Evolutionary conservation across 2,113 vertebrate species (phyloP).

Genomic region (Microcebus tavaratra): DNA sequence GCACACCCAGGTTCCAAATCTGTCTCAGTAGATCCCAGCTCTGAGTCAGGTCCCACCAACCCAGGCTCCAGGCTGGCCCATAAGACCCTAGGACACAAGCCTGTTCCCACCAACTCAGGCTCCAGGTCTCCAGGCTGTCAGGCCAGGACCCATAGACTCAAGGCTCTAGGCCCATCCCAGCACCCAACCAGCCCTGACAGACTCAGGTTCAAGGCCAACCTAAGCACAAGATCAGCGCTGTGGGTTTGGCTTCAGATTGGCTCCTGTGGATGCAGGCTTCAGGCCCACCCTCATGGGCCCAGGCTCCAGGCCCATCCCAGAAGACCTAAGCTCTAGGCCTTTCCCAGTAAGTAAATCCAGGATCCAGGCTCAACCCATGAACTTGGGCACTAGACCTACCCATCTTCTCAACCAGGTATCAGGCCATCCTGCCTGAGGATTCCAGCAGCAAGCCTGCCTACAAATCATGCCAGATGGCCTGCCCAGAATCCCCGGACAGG

Average conservation of each 20-base stretch:
- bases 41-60: too few relatives aligned
- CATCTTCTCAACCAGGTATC: background rate
- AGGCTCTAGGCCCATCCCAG: background rate
- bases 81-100: too few relatives aligned
- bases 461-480: background rate
- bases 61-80: background rate
- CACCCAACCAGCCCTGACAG: background rate
- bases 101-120: background rate
- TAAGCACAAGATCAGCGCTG: background rate
- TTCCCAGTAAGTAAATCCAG: background rate
- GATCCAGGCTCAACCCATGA: background rate
- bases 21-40: too few relatives aligned
- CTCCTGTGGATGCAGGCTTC: background rate
- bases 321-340: background rate
- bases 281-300: background rate
- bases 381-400: background rate
- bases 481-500: background rate
- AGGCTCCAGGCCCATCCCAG: background rate
- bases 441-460: background rate
- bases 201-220: background rate
- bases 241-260: background rate
- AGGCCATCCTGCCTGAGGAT: background rate
- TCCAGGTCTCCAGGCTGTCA: background rate
- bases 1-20: background rate
- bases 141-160: background rate